Base-by-base conservation (phyloP, 1,140 invertebrate genomes). In the Phymastichus coffea region DNA sequence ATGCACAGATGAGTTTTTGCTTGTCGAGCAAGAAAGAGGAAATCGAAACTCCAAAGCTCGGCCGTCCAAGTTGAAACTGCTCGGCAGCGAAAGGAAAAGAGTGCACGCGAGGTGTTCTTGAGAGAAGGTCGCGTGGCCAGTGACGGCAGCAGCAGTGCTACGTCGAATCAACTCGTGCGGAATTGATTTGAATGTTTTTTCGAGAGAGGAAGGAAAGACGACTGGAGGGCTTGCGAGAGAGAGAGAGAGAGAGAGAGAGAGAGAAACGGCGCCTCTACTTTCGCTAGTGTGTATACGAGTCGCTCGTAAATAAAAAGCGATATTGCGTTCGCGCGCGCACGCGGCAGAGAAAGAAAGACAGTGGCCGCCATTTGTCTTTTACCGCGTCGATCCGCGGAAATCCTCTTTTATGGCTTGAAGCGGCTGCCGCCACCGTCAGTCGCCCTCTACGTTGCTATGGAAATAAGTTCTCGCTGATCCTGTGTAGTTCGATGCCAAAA, bases 271-370 rank as follows among this genome's bases (percentile, higher is more conserved):
- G 44, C 41, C 44, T 20, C 15, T 35, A 37, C 28, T 47, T 22
- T 57, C 46, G 57, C 49, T 49, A 30, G 52, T n/a, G n/a, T n/a
- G n/a, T 12, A 19, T 15, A 2, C n/a, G 10, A 61, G 28, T 49
- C 54, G 59, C 68, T 69, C 68, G 66, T 73, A 73, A 70, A 71
- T 71, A 73, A 71, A 70, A 67, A 68, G 60, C 65, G 67, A 69
- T 72, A 72, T 71, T 70, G 65, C 69, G 59, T 52, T 51, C 58
- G 40, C 49, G 55, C 58, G 40, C 49, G 55, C 62, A 30, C 10
- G 20, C 62, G 51, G 60, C 58, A 55, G 65, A 67, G 63, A 69
- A 51, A 69, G 64, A 69, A 15, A 23, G 37, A 43, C 38, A 43
- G 28, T 30, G 6, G 28, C 66, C 60, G 67, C 65, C 72, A 72